phyloP scores from a whole-genome alignment of 2,113 vertebrate species.

The Siniperca chuatsi region DNA sequence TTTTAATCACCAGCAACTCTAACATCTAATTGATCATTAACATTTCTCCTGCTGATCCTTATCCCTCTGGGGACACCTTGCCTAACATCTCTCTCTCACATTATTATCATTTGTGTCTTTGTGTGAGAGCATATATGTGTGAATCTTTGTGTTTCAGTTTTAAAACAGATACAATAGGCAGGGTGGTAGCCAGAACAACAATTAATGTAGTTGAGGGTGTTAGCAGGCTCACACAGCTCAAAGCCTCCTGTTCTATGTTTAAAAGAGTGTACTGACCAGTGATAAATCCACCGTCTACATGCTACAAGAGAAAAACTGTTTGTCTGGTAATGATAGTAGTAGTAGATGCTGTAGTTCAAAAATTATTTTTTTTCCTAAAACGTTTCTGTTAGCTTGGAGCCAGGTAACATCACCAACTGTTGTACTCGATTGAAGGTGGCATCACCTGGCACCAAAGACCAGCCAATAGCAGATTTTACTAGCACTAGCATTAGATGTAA shows the following conservation, averaged over 20 bases:
- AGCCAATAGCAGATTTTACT: background rate
- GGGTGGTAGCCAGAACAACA: constrained; percentile 28
- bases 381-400: background rate
- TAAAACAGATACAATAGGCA: constrained; percentile 10
- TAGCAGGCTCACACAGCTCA: background rate
- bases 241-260: background rate
- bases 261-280: constrained; percentile 13
- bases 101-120: constrained; percentile 49
- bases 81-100: constrained; percentile 63
- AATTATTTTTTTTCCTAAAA: background rate
- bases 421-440: background rate
- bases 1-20: constrained; percentile 85
- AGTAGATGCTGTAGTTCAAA: background rate
- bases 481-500: background rate
- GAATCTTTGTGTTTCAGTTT: constrained; percentile 27
- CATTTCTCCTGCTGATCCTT: constrained; percentile 83
- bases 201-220: constrained; percentile 41
- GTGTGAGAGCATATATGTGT: constrained; percentile 24
- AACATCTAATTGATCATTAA: constrained; percentile 88
- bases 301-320: background rate
- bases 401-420: background rate
- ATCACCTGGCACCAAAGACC: background rate
- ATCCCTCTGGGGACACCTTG: constrained; percentile 74
- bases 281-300: background rate
- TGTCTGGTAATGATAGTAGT: background rate